phyloP scores from a whole-genome alignment of 2,888 invertebrate genomes.

The Sepiola atlantica region DNA sequence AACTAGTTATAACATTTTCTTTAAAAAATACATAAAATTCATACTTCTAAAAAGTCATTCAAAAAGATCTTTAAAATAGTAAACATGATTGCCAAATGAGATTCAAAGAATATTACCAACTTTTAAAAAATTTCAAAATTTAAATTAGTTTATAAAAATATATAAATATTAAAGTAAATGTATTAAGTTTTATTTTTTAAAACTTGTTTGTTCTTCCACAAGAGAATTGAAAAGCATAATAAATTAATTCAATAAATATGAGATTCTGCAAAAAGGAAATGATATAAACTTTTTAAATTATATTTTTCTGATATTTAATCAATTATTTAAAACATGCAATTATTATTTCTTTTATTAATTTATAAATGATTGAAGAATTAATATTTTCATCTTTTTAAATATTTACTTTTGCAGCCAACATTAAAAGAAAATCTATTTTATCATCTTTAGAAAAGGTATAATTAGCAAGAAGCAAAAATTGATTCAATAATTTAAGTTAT shows the following conservation, averaged over 20 bases:
- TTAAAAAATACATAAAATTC: background rate
- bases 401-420: background rate
- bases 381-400: constrained; percentile 1
- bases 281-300: background rate
- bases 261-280: background rate
- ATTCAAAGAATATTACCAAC: background rate
- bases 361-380: background rate
- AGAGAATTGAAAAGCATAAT: background rate
- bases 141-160: background rate
- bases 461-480: background rate
- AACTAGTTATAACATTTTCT: background rate
- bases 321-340: background rate
- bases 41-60: background rate
- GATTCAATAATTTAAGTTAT: background rate
- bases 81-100: background rate
- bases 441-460: background rate
- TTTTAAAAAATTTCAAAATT: background rate
- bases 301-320: background rate
- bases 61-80: background rate
- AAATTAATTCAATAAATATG: background rate
- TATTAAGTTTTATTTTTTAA: background rate
- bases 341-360: background rate
- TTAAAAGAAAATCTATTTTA: background rate
- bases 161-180: background rate
- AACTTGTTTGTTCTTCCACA: background rate